Evolutionary conservation across 2,797 vertebrate species (phyloP).

Genomic region (Malurus leucopterus): DNA sequence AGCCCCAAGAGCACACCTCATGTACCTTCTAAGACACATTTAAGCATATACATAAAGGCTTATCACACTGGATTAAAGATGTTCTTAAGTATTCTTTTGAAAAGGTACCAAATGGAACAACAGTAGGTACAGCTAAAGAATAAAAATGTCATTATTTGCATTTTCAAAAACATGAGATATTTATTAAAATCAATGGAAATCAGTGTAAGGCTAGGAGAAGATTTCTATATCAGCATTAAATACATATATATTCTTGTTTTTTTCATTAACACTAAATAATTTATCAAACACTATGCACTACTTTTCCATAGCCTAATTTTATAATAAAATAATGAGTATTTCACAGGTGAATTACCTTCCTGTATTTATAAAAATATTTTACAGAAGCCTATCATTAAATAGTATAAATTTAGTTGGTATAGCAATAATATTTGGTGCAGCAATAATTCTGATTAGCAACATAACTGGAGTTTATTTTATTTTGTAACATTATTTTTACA

Average conservation of each 20-base stretch:
- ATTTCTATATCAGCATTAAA: background rate
- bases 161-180: background rate
- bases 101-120: background rate
- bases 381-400: background rate
- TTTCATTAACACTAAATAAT: background rate
- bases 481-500: background rate
- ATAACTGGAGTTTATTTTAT: background rate
- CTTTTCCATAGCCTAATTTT: background rate
- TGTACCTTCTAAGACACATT: background rate
- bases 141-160: background rate
- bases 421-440: background rate
- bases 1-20: background rate
- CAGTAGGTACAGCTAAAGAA: background rate
- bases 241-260: background rate
- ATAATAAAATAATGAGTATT: background rate
- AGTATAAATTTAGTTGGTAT: background rate
- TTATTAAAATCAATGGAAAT: background rate
- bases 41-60: background rate
- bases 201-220: background rate
- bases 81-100: background rate
- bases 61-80: background rate
- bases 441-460: background rate
- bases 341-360: background rate
- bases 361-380: background rate
- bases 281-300: background rate